phyloP scores from a whole-genome alignment of 2,797 vertebrate genomes.

The Poeciliopsis paucimaculata region DNA sequence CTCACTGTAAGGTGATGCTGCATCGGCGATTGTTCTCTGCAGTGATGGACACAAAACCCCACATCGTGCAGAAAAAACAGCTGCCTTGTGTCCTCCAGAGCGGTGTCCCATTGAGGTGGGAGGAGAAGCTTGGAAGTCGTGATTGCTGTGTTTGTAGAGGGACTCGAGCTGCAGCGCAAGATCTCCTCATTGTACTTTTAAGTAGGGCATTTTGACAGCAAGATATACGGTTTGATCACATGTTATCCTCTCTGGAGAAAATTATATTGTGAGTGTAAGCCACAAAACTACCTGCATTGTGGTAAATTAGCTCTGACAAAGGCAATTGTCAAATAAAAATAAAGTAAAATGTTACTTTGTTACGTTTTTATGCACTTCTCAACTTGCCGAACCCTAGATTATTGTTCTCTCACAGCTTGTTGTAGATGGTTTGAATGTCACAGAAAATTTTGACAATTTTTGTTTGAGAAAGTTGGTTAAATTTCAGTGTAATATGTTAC shows the following conservation, averaged over 20 bases:
- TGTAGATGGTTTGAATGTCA: slow-evolving; percentile 1
- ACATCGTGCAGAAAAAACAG: slow-evolving; percentile 19
- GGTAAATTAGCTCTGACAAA: background rate
- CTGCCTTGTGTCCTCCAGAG: slow-evolving; percentile 33
- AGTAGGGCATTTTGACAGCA: slow-evolving; percentile 8
- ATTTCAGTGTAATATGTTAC: background rate
- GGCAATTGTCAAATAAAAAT: background rate
- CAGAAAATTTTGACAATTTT: background rate
- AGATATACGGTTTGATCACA: slow-evolving; percentile 3
- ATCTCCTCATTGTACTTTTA: slow-evolving; percentile 15
- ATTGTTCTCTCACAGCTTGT: slow-evolving; percentile 9
- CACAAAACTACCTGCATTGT: slow-evolving; percentile 18
- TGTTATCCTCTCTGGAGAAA: background rate
- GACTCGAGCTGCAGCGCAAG: slow-evolving; percentile 10
- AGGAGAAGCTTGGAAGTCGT: slow-evolving; percentile 15
- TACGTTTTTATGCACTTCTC: background rate
- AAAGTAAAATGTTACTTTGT: slow-evolving; percentile 5
- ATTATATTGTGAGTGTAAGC: slow-evolving; percentile 11
- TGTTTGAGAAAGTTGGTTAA: slow-evolving; percentile 10
- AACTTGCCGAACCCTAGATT: background rate
- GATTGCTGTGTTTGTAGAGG: slow-evolving; percentile 2
- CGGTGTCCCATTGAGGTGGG: slow-evolving; percentile 1
- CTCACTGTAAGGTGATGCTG: slow-evolving; percentile 21
- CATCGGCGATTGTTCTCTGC: slow-evolving; percentile 31
- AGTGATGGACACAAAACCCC: slow-evolving; percentile 25